Evolutionary conservation across 2,888 invertebrate species (phyloP).

Genomic region (Tachina fera): DNA sequence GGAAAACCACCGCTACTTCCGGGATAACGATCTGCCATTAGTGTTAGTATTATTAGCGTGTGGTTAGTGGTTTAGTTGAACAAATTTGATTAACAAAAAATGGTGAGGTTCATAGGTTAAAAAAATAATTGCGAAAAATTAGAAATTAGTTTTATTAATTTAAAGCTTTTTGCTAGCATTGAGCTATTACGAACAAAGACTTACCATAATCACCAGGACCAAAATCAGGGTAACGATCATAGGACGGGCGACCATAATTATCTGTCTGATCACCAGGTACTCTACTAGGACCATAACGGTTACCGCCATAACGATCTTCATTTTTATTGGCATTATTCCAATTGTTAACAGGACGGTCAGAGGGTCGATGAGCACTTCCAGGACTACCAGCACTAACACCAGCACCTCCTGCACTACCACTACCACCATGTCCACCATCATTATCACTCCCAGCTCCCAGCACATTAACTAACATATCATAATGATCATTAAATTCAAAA

Average conservation of each 20-base stretch:
- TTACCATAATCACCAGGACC: constrained; percentile 78
- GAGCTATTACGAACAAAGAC: neutral
- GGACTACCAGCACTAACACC: constrained; percentile 59
- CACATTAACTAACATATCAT: constrained; percentile 80
- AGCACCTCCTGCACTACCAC: constrained; percentile 76
- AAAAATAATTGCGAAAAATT: constrained; percentile 25
- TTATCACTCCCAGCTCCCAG: constrained; percentile 81
- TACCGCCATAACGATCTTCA: constrained; percentile 83
- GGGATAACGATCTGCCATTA: constrained; percentile 80
- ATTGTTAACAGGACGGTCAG: constrained; percentile 78
- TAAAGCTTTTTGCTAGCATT: neutral
- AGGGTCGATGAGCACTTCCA: constrained; percentile 75
- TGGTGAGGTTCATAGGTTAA: neutral
- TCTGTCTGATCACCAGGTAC: constrained; percentile 81
- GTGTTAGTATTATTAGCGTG: constrained; percentile 79
- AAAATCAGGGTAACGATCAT: constrained; percentile 80
- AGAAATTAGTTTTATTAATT: constrained; percentile 51
- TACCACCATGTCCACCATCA: constrained; percentile 75
- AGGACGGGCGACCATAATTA: constrained; percentile 79
- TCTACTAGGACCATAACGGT: constrained; percentile 64
- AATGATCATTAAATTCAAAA: neutral
- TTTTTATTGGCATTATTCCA: constrained; percentile 84
- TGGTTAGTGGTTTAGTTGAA: constrained; percentile 69
- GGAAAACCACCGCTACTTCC: constrained; percentile 80
- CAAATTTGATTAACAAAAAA: constrained; percentile 14